A percentile compares a stretch with the other conserved stretches of the same genome.
Conservation (phyloP, 2,113 vertebrate genomes). For the Tauraco erythrolophus region DNA sequence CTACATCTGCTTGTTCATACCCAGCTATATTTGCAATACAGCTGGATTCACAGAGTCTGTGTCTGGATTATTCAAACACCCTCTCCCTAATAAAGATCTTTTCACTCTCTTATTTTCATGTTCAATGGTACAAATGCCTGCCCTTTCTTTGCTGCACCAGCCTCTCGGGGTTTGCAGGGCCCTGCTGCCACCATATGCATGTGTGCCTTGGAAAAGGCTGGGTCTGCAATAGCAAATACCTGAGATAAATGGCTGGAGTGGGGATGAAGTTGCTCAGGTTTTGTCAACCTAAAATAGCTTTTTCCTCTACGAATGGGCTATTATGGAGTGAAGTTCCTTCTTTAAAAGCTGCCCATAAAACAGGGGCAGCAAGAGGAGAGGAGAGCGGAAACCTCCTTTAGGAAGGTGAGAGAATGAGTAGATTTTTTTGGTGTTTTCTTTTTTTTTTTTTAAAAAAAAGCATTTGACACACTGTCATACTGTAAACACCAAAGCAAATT, state of each 20-base stretch:
- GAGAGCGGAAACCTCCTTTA: background rate
- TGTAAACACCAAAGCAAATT: slow-evolving; percentile 26
- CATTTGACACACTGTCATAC: background rate
- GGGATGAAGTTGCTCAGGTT: background rate
- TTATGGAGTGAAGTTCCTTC: background rate
- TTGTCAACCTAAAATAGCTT: background rate
- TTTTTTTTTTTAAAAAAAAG: background rate
- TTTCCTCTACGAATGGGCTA: background rate
- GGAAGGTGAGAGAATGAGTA: background rate
- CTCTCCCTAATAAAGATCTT: background rate
- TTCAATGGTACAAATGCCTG: background rate
- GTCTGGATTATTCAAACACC: background rate
- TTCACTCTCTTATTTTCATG: background rate
- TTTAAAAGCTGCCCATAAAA: background rate
- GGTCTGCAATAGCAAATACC: background rate
- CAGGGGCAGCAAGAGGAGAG: rapidly evolving
- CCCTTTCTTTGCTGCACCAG: background rate
- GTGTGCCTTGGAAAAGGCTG: background rate
- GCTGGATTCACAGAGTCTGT: background rate
- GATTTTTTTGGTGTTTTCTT: background rate
- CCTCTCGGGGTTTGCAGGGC: too few relatives aligned
- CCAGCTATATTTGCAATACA: background rate
- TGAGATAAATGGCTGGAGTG: background rate
- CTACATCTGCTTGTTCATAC: rapidly evolving
- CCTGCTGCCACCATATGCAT: rapidly evolving